Percentiles rank a stretch among this genome's conserved stretches.
Conservation (phyloP, 2,888 invertebrate genomes). For the Ormyrus thymus region DNA sequence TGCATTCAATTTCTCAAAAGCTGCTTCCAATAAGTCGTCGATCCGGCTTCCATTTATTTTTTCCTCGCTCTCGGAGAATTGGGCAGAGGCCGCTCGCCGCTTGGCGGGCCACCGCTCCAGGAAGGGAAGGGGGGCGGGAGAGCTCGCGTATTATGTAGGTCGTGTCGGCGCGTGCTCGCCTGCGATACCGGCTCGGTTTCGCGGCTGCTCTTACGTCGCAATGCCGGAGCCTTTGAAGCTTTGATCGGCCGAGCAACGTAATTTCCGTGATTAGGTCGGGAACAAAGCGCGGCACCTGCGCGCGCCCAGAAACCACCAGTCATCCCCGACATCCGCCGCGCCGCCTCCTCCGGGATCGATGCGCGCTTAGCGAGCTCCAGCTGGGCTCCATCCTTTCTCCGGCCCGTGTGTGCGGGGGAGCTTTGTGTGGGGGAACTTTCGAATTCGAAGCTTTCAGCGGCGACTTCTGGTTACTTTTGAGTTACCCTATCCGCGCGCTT, state of each 20-base stretch:
- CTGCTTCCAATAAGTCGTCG: too few species aligned
- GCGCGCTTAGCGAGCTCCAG: not conserved
- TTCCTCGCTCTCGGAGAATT: too few species aligned
- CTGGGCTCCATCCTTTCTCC: not conserved
- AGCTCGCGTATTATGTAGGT: slow-evolving; percentile 32
- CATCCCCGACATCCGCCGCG: not conserved
- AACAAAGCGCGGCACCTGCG: slow-evolving; percentile 63
- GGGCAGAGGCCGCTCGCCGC: too few species aligned
- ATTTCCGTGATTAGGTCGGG: slow-evolving; percentile 66
- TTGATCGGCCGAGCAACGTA: slow-evolving; percentile 66
- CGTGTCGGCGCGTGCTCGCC: not conserved
- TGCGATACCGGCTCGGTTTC: not conserved
- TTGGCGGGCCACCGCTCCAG: too few species aligned
- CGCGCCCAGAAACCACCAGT: not conserved
- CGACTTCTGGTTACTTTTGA: slow-evolving; percentile 53
- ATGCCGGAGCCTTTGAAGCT: slow-evolving; percentile 50
- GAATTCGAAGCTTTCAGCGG: slow-evolving; percentile 46
- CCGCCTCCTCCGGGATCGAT: slow-evolving; percentile 16
- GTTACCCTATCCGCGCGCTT: slow-evolving; percentile 39
- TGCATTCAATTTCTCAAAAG: too few species aligned
- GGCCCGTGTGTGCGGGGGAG: too few species aligned
- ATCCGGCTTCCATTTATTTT: too few species aligned
- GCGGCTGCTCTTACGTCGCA: not conserved
- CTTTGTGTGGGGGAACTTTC: slow-evolving; percentile 23
- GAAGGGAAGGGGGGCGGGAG: not conserved